Conservation (phyloP, 2,113 vertebrate species). For the Connochaetes taurinus region DNA sequence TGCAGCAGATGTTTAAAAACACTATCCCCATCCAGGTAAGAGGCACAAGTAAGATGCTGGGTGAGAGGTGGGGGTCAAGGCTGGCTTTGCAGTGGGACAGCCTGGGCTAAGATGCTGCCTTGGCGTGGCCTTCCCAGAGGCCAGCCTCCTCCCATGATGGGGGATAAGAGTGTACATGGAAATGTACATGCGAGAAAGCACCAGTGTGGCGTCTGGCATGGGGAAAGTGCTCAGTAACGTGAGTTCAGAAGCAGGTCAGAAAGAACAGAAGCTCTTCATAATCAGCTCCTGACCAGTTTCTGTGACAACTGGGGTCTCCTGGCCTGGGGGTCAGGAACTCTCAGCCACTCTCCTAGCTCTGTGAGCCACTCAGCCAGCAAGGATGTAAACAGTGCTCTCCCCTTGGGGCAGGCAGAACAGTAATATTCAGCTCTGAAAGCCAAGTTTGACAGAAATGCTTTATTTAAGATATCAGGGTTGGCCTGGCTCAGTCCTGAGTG, state of each 20-base stretch:
- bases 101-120: not conserved
- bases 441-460: not conserved
- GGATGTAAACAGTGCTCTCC: not conserved
- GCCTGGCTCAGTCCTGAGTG: not conserved
- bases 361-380: not conserved
- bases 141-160: not conserved
- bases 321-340: not conserved
- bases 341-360: not conserved
- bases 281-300: not conserved
- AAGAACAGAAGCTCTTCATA: not conserved
- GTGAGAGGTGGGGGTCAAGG: not conserved
- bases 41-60: not conserved
- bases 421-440: not conserved
- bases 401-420: accelerated
- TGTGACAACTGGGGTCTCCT: not conserved
- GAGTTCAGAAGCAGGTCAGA: not conserved
- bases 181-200: not conserved
- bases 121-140: not conserved
- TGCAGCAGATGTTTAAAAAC: not conserved
- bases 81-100: not conserved
- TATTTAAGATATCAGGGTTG: not conserved
- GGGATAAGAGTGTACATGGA: not conserved
- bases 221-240: accelerated
- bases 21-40: not conserved
- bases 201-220: not conserved